Base-by-base conservation (phyloP, 2,113 vertebrate species). In the Gnathonemus longibarbis region DNA sequence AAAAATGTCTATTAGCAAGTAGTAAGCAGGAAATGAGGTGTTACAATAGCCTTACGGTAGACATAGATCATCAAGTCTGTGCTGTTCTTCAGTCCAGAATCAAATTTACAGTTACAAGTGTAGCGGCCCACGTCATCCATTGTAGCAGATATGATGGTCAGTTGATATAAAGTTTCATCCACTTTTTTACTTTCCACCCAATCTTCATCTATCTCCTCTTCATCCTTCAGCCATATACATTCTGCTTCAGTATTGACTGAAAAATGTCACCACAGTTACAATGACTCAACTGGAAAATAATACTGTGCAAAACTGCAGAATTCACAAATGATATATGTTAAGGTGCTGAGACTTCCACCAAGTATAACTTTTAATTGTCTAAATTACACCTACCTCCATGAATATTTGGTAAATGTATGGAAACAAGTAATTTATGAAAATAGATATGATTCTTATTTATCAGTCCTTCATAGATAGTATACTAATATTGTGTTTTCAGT, bases 221-320 rank as follows among this genome's bases (percentile, higher is more conserved):
- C 93, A 46, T 95, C 91, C 84, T 93, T 95, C 1, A 5, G 1
- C 96, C 95, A 96, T 0, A 4, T 93, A 39, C 96, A 93, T 0
- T 90, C 89, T 86, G 94, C 94, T 8, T 95, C 95, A 53, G 53
- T 91, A 15, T 91, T 91, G 24, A 91, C 94, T 96, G 24, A 24
- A 66, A 39, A 52, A 39, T 88, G 31, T 39, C 24, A 87, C 4
- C 19, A 56, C 19, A 56, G 53, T 56, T n/a, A 50, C 46, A 52
- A 46, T 86, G 45, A 86, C 45, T 84, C 31, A 74, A 39, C 13
- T 77, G 6, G 42, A 84, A 42, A 21, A 21, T 42, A 46, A 21
- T 46, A 8, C 80, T 21, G 80, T 84, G 27, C 4, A 42, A 17
- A 45, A 46, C 42, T 31, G 6, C 31, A 84, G 42, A 35, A 77